Evolutionary conservation across 1,140 invertebrate genomes (phyloP).

Genomic region (Brachionus plicatilis): DNA sequence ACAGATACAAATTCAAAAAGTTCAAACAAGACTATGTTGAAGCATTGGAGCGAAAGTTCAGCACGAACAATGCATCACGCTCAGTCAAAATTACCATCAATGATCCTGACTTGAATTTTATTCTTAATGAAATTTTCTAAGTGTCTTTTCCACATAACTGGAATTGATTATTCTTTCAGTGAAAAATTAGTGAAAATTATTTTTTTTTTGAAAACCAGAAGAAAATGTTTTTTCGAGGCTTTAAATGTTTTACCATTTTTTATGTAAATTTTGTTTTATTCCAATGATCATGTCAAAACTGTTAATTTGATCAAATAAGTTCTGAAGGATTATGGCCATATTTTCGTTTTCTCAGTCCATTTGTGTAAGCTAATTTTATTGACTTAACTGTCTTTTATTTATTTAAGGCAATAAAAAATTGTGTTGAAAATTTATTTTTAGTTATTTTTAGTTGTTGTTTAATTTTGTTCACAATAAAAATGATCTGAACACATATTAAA

Average conservation of each 20-base stretch:
- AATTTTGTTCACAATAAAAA: too few relatives aligned
- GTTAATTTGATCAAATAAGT: not conserved
- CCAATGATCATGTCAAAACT: too few relatives aligned
- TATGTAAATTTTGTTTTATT: not conserved
- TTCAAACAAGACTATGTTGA: constrained; percentile 8
- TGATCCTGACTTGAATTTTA: constrained; percentile 30
- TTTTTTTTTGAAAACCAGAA: not conserved
- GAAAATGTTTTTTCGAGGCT: not conserved
- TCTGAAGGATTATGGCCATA: not conserved
- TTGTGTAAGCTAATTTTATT: not conserved
- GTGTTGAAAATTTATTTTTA: too few relatives aligned
- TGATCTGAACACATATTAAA: too few relatives aligned
- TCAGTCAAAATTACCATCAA: constrained; percentile 8
- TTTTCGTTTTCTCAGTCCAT: not conserved
- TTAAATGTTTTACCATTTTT: too few relatives aligned
- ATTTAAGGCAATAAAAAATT: too few relatives aligned
- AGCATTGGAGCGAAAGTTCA: not conserved
- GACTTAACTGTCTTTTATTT: too few relatives aligned
- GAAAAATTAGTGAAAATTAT: too few relatives aligned
- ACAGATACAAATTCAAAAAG: constrained; percentile 25
- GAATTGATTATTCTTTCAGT: too few relatives aligned
- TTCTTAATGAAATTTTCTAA: constrained; percentile 26
- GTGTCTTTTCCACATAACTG: too few relatives aligned
- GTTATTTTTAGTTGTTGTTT: too few relatives aligned
- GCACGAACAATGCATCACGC: not conserved